Conservation (phyloP, 2,113 vertebrate species). For the Laticauda colubrina region DNA sequence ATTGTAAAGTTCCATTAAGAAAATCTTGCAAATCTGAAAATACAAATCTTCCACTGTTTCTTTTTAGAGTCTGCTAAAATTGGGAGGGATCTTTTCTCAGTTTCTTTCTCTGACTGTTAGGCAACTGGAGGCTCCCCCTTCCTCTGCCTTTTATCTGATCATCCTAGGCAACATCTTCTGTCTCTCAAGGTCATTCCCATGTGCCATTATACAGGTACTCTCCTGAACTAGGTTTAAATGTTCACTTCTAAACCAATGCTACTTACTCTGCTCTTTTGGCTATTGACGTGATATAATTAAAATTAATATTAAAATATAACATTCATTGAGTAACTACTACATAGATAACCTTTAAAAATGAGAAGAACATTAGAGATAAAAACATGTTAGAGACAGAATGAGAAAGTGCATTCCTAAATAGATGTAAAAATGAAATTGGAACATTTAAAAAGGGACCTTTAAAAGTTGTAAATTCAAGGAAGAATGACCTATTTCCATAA, state of each 20-base stretch:
- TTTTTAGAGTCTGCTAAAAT: not conserved
- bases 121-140: not conserved
- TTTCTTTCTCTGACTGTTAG: not conserved
- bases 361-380: not conserved
- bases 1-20: not conserved
- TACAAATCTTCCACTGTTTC: not conserved
- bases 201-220: not conserved
- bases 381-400: not conserved
- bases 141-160: not conserved
- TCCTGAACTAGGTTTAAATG: slow-evolving; percentile 23
- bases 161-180: not conserved
- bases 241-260: slow-evolving; percentile 22
- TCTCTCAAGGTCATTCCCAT: not conserved
- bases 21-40: not conserved
- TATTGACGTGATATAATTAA: not conserved
- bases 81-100: not conserved
- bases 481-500: not conserved
- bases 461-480: not conserved
- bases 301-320: not conserved
- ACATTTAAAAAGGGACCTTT: not conserved
- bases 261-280: slow-evolving; percentile 8
- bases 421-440: not conserved
- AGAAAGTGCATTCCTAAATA: not conserved
- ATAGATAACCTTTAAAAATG: not conserved
- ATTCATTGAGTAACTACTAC: not conserved